Evolutionary conservation across 92 coral and sea anemone species (phyloP).

Genomic region (Parazoanthus atlanticus): DNA sequence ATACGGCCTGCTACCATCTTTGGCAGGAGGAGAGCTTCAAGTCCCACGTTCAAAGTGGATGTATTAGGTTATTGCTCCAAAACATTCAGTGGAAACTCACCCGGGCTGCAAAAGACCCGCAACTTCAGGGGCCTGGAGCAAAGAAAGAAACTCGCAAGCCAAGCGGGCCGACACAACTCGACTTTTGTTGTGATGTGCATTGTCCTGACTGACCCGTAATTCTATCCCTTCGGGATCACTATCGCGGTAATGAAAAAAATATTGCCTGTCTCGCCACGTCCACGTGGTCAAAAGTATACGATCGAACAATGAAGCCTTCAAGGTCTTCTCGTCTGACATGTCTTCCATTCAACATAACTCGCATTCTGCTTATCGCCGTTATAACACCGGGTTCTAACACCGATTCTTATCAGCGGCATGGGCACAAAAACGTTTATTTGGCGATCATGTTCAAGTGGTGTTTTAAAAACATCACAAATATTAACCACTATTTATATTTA

Average conservation of each 20-base stretch:
- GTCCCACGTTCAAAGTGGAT: not conserved
- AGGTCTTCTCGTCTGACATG: too few relatives aligned
- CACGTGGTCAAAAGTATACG: slow-evolving; percentile 30
- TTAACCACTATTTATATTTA: too few relatives aligned
- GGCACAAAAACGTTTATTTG: too few relatives aligned
- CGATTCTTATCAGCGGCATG: too few relatives aligned
- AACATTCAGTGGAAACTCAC: slow-evolving; percentile 14
- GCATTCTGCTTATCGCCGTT: too few relatives aligned
- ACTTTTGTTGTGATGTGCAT: slow-evolving; percentile 31
- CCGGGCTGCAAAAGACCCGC: slow-evolving; percentile 12
- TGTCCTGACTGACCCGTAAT: slow-evolving; percentile 35
- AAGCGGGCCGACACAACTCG: slow-evolving; percentile 16
- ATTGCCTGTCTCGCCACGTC: slow-evolving; percentile 32
- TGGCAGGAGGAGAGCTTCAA: not conserved
- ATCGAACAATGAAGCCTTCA: slow-evolving; percentile 1
- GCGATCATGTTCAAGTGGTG: too few relatives aligned
- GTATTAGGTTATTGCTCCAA: not conserved
- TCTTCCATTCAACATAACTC: too few relatives aligned
- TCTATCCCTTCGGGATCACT: slow-evolving; percentile 30
- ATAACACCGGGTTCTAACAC: too few relatives aligned
- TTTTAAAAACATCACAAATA: too few relatives aligned
- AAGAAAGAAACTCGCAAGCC: slow-evolving; percentile 4
- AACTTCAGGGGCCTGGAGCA: slow-evolving; percentile 43
- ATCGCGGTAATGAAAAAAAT: slow-evolving; percentile 17
- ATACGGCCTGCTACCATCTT: slow-evolving; percentile 4